Evolutionary conservation across 53 echinoderm and acorn worm genomes (phyloP), one percentile per base, ranked within the genome.

Genomic region (Holothuria scabra): DNA sequence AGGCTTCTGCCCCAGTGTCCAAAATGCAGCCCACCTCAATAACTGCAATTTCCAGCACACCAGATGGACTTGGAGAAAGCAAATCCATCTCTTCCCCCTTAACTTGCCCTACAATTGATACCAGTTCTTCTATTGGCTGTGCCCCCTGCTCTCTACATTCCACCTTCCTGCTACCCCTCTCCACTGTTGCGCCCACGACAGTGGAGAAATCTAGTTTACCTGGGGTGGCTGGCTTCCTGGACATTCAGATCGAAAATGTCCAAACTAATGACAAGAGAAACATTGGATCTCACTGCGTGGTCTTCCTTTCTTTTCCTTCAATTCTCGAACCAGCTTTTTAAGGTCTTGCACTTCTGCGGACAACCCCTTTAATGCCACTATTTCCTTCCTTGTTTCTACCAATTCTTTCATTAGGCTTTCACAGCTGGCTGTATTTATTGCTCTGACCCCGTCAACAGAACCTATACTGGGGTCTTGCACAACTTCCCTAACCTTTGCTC

Each of bases 1-100:
- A 88, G 18, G 83, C 74, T 48, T 88, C 83, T n/a, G 88, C 83
- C 49, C 86, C 88, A 29, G 82, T 87, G 72, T 87, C 88, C 22
- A 83, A 28, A 7, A 88, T 44, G 20, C 88, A 83, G 12, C 88
- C 88, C 7, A 83, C 18, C 16, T 88, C 72, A 10, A 46, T 46
- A 1, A 56, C 63, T 30, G 66, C 88, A 57, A 84, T 44, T 28
- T 75, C 30, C 12, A 83, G 57, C 48, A 84, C 44, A 5, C 31
- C 76, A 28, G 64, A 83, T 8, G 88, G 84, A 56, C 88, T 88
- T 76, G 28, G 52, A 5, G 88, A 65, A 75, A 63, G 23, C 57
- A 72, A 66, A 66, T 66, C 66, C 8, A 24, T 2, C 28, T 66
- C 26, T 2, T 28, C 66, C 24, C 28, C 26, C 34, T 19, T n/a